phyloP scores from a whole-genome alignment of 2,797 vertebrate genomes.

The Cetoscarus ocellatus region DNA sequence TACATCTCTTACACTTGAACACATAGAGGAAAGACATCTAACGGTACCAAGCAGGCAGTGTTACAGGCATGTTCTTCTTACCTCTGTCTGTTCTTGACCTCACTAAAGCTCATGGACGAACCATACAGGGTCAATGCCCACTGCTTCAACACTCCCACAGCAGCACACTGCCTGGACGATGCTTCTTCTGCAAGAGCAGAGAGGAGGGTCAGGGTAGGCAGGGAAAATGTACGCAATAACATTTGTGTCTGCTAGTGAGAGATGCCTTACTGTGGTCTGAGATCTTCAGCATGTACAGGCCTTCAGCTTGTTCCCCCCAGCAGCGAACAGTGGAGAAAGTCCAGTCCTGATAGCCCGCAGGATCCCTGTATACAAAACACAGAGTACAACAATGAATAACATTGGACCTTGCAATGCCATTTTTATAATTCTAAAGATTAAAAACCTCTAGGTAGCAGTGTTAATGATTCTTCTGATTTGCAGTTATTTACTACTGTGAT shows the following conservation, averaged over 20 bases:
- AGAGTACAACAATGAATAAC: too few relatives aligned
- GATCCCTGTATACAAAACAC: slow-evolving; percentile 80
- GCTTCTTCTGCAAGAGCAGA: slow-evolving; percentile 76
- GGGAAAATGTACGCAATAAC: background rate
- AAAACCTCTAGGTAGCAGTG: too few relatives aligned
- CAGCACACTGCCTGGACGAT: slow-evolving; percentile 34
- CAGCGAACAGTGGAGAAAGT: slow-evolving; percentile 97
- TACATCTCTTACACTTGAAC: too few relatives aligned
- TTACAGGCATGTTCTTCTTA: slow-evolving; percentile 55
- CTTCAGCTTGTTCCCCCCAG: slow-evolving; percentile 93
- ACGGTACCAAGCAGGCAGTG: background rate
- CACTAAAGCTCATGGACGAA: slow-evolving; percentile 88
- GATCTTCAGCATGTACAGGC: slow-evolving; percentile 88
- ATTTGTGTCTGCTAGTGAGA: background rate
- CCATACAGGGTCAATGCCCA: slow-evolving; percentile 95
- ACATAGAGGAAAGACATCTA: background rate
- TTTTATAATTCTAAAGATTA: too few relatives aligned
- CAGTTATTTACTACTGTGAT: too few relatives aligned
- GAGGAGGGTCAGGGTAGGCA: background rate
- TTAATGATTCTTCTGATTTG: too few relatives aligned
- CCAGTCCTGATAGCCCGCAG: slow-evolving; percentile 92
- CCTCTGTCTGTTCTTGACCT: slow-evolving; percentile 90
- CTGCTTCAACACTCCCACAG: slow-evolving; percentile 82
- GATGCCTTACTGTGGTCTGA: slow-evolving; percentile 89
- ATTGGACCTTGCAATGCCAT: too few relatives aligned